Evolutionary conservation across 2,797 vertebrate species (phyloP), one percentile per base, ranked within the genome.

Genomic region (Agapornis canus): DNA sequence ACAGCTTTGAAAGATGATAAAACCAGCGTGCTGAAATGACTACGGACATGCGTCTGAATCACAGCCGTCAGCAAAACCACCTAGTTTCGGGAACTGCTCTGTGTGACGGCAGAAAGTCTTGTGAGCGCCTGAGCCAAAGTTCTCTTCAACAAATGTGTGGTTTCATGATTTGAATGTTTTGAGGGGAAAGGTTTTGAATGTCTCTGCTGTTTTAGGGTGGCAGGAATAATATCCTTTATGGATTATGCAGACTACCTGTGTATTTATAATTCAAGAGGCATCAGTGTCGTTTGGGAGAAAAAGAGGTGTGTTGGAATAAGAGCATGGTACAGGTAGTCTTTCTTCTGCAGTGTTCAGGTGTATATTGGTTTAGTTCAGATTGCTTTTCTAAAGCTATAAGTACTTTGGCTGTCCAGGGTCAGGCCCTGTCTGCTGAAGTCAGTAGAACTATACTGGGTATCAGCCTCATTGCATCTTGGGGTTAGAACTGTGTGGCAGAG

Each of bases 51-150:
- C 0, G 4, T 64, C 92, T 96, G 92, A 94, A 89, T 95, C 82
- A 54, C 75, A 91, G 11, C 49, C 1, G 0, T 86, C 86, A 93
- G 92, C 94, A 89, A 95, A 95, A 95, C 82, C 78, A 81, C 66
- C 69, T 85, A 31, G 7, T 80, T 95, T 82, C 0, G 1, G 84
- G 92, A 95, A 92, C 5, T 0, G 4, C 80, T 95, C 82, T 72
- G 78, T 1, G 1, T 91, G 88, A 91, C 0, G 2, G 86, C 77
- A 83, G 63, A 68, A 82, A 16, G 72, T 90, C 84, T 90, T 88
- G 51, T 90, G 84, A 82, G 70, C 2, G 6, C 51, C 27, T 1
- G 0, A 94, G 73, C 73, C 78, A 73, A 76, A 76, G 73, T 84
- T 76, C n/a, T 66, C 31, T 63, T 94, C 66, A 73, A 45, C 47